A percentile compares a stretch with the other conserved stretches of the same genome.
These are phyloP conservation scores for Silurus lanzhouensis DNA, from an alignment of 2,797 vertebrate genomes.

Conservation along the genomic window DNA sequence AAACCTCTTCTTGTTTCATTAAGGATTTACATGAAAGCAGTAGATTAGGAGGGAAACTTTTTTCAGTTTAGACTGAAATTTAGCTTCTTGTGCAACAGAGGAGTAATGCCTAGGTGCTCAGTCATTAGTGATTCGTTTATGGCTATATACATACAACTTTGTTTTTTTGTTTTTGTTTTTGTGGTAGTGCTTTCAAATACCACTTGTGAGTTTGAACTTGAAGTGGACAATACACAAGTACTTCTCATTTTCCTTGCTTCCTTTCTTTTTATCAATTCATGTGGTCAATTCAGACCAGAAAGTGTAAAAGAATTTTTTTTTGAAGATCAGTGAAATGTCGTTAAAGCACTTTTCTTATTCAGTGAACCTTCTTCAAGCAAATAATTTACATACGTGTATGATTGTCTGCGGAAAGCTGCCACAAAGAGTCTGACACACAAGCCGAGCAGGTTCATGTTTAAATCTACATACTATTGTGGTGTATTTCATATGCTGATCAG, in stretches of 20 bases:
- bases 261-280: not conserved
- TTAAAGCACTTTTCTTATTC: not conserved
- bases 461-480: not conserved
- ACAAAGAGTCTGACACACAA: not conserved
- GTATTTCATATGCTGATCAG: not conserved
- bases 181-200: not conserved
- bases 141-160: not conserved
- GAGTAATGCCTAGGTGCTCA: not conserved
- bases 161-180: not conserved
- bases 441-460: not conserved
- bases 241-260: not conserved
- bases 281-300: not conserved
- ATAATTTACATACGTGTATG: not conserved
- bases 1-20: constrained; percentile 18
- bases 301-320: not conserved
- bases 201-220: not conserved
- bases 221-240: not conserved
- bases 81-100: not conserved
- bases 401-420: not conserved
- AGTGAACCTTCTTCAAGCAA: not conserved
- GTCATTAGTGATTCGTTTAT: not conserved
- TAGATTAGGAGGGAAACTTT: constrained; percentile 22
- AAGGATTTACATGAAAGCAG: constrained; percentile 32
- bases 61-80: constrained; percentile 24
- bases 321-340: not conserved